Percentiles rank a stretch among this genome's conserved stretches.
Evolutionary conservation across 2,888 invertebrate genomes (phyloP).

Genomic region (Eurytoma californica): DNA sequence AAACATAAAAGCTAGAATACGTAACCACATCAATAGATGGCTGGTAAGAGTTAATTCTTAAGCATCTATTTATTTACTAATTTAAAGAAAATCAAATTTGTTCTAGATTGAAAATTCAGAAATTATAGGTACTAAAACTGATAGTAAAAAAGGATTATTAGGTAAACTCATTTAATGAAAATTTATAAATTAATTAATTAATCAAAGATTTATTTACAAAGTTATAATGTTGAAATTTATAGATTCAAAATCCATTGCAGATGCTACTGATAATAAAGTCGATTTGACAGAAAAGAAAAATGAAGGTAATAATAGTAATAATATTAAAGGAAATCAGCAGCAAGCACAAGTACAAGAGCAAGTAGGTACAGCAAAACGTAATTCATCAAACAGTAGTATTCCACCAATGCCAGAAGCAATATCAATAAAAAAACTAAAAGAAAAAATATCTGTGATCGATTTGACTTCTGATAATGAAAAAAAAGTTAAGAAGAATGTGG

Average conservation of each 20-base stretch:
- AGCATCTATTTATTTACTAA: background rate
- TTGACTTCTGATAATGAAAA: background rate
- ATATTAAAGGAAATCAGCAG: background rate
- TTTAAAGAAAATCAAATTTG: background rate
- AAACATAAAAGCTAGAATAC: background rate
- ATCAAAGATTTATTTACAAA: background rate
- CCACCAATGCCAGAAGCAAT: background rate
- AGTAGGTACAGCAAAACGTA: too few species aligned
- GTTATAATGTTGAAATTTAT: background rate
- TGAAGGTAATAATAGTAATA: background rate
- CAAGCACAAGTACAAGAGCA: background rate
- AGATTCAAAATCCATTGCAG: background rate
- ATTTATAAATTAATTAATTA: too few species aligned
- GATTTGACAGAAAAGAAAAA: background rate
- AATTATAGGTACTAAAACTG: background rate
- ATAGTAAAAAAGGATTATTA: background rate
- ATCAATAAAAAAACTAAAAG: background rate
- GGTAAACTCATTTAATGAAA: background rate
- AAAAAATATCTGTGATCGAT: background rate
- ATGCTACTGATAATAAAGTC: background rate
- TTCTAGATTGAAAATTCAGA: background rate
- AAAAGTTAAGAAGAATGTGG: background rate
- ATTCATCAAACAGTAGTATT: too few species aligned
- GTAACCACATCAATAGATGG: conserved; percentile 2
- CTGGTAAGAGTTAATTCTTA: background rate